Conservation (phyloP, 2,797 vertebrate species). For the Sebastes goodei region DNA sequence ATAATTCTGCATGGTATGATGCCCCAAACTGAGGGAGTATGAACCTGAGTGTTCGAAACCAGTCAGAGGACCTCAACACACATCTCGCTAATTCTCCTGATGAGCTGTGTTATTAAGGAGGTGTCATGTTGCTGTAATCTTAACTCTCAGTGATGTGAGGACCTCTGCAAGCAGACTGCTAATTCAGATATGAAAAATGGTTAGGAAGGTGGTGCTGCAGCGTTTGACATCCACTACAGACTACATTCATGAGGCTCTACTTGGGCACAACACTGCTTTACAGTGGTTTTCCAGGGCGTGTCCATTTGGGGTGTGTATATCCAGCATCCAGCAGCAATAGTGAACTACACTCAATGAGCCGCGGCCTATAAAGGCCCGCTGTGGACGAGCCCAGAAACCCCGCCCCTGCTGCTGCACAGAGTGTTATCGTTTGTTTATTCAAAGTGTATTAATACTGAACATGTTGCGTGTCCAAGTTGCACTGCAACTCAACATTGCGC, state of each 20-base stretch:
- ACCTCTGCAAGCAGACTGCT: constrained; percentile 3
- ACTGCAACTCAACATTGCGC: accelerated
- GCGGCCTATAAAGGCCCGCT: too few relatives aligned
- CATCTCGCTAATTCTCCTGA: constrained; percentile 38
- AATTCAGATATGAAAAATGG: not conserved
- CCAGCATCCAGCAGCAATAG: too few relatives aligned
- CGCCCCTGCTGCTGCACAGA: too few relatives aligned
- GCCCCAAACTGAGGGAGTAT: constrained; percentile 19
- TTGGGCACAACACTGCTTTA: too few relatives aligned
- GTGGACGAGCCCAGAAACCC: too few relatives aligned
- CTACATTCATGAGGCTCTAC: not conserved
- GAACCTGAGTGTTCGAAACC: constrained; percentile 5
- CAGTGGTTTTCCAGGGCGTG: too few relatives aligned
- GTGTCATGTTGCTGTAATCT: constrained; percentile 27
- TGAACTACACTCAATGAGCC: too few relatives aligned
- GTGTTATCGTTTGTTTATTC: too few relatives aligned
- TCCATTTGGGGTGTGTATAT: too few relatives aligned
- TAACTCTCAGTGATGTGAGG: not conserved
- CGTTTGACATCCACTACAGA: not conserved
- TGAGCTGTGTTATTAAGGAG: constrained; percentile 26
- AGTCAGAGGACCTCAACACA: not conserved
- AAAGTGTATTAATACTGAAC: too few relatives aligned
- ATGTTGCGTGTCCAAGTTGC: too few relatives aligned
- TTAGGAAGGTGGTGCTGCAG: not conserved
- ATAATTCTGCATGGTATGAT: constrained; percentile 29